Base-by-base conservation (phyloP, 1,140 invertebrate genomes). In the Drosophila subpulchrella region DNA sequence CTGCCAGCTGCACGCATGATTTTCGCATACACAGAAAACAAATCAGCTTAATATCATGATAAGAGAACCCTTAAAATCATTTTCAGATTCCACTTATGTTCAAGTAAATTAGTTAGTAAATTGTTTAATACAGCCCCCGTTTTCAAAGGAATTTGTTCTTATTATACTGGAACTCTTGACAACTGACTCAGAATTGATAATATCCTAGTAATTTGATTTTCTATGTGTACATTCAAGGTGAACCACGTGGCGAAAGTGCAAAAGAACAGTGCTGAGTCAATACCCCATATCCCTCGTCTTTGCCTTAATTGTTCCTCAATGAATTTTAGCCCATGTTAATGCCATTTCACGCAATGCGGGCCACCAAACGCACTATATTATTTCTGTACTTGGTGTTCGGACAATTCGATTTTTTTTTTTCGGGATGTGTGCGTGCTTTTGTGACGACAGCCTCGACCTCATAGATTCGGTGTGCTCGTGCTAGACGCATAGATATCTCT, bases 301-400 rank as follows among this genome's bases (percentile, higher is more conserved):
- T 39, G 20, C 12, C n/a, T 27, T 27, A 17, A 20, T 42, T 3
- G 15, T 27, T 47, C 24, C 44, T 41, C 11, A 65, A 36, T 67
- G 10, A 36, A 44, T 66, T 46, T 38, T 15, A 7, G 11, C 13
- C 30, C 47, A 44, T 57, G 27, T 5, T 65, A 81, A 77, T 72
- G 42, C 56, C 67, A 85, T 81, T 81, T 47, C 53, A 73, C 53
- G 61, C 44, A 48, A 75, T 78, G 58, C 58, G 61, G 70, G 41
- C 20, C 39, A 42, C 20, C 34, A 15, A 41, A 30, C 17, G 30
- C 32, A 67, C 10, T 15, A 32, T 6, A 13, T 17, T 54, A 34
- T 47, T 34, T 71, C 11, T 60, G 47, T 44, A 7, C 34, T 59
- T 54, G 77, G 48, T 15, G 2, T 12, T 53, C 11, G 32, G 30